phyloP scores from a whole-genome alignment of 2,888 invertebrate species.

The Lithophane semibrunnea region DNA sequence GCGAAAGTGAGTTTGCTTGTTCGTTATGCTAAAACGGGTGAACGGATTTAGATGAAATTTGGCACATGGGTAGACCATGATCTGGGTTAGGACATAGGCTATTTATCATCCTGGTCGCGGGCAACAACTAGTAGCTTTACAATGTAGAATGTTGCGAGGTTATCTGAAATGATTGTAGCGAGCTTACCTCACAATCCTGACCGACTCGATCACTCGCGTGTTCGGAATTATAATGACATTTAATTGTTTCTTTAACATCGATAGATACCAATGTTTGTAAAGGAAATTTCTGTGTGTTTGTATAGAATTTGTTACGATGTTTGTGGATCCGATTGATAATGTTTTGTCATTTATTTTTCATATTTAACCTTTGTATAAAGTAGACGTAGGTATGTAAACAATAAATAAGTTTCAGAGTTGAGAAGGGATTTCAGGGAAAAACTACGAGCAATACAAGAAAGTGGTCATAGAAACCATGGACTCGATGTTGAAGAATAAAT shows the following conservation, averaged over 20 bases:
- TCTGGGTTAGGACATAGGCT: too few species aligned
- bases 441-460: not conserved
- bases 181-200: slow-evolving; percentile 13
- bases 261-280: not conserved
- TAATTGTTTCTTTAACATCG: slow-evolving; percentile 32
- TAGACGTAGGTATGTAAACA: not conserved
- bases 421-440: too few species aligned
- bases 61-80: too few species aligned
- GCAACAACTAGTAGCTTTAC: not conserved
- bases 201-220: slow-evolving; percentile 23
- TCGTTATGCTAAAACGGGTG: too few species aligned
- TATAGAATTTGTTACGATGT: not conserved
- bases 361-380: not conserved
- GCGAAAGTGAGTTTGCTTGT: too few species aligned
- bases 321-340: not conserved
- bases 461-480: not conserved
- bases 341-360: not conserved
- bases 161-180: slow-evolving; percentile 18
- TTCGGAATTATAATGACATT: slow-evolving; percentile 39
- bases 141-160: slow-evolving; percentile 7
- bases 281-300: slow-evolving; percentile 13
- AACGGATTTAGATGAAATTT: too few species aligned
- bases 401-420: too few species aligned
- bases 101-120: too few species aligned
- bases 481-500: not conserved